Percentiles rank a stretch among this genome's conserved stretches.
Evolutionary conservation across 2,113 vertebrate genomes (phyloP).

Genomic region (Elgaria multicarinata): DNA sequence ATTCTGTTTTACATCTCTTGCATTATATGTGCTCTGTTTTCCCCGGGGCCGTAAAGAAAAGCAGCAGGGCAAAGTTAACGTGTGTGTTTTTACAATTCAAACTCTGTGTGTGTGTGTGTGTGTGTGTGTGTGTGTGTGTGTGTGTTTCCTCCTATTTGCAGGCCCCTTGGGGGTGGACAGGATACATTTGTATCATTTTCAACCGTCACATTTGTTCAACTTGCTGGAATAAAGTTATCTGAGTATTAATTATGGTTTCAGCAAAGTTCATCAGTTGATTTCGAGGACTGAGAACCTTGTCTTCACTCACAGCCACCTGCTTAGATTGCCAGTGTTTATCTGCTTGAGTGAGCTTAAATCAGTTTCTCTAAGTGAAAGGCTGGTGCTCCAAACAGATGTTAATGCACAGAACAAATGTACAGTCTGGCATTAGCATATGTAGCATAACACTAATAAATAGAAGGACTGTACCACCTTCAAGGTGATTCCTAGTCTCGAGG

Average conservation of each 20-base stretch:
- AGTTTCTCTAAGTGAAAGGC: conserved; percentile 85
- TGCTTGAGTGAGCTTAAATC: conserved; percentile 88
- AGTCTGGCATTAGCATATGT: conserved; percentile 85
- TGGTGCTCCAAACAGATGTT: conserved; percentile 85
- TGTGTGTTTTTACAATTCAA: conserved; percentile 51
- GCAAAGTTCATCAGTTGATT: conserved; percentile 79
- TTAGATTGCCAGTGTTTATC: conserved; percentile 85
- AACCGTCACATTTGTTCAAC: conserved; percentile 78
- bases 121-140: too few species aligned
- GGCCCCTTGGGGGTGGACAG: conserved; percentile 45
- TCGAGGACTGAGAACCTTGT: conserved; percentile 79
- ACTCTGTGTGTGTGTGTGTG: too few species aligned
- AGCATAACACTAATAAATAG: conserved; percentile 83
- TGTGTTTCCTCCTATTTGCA: too few species aligned
- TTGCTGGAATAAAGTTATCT: conserved; percentile 80
- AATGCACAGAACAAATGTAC: conserved; percentile 84
- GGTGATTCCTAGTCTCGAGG: conserved; percentile 51
- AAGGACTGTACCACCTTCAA: conserved; percentile 67
- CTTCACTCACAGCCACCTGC: conserved; percentile 81
- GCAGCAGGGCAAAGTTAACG: neutral
- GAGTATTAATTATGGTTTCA: conserved; percentile 83
- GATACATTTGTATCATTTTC: conserved; percentile 77
- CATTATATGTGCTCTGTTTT: neutral
- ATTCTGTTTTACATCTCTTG: neutral
- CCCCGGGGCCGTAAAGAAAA: conserved; percentile 16